phyloP scores from a whole-genome alignment of 2,113 vertebrate genomes.

The Muscicapa adusta region DNA sequence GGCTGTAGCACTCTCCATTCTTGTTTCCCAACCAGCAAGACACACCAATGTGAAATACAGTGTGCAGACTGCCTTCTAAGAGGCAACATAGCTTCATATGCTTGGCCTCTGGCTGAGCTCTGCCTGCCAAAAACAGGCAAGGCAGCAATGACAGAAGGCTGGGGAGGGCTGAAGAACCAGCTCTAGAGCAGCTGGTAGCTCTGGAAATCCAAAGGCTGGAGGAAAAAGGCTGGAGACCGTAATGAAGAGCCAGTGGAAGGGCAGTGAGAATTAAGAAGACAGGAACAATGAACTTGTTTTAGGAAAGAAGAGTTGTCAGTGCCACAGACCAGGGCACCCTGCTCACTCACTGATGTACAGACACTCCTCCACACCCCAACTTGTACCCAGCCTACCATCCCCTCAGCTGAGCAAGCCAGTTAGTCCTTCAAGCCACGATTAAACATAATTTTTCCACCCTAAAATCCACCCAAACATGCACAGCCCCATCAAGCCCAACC shows the following conservation, averaged over 20 bases:
- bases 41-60: accelerated
- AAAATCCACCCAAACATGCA: neutral
- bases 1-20: neutral
- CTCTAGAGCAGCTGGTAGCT: neutral
- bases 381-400: neutral
- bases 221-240: neutral
- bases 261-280: neutral
- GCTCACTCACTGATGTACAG: neutral
- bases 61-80: neutral
- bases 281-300: neutral
- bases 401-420: neutral
- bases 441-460: neutral
- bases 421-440: neutral
- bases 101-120: neutral
- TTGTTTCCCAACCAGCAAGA: neutral
- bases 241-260: neutral
- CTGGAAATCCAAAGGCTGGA: neutral
- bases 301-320: neutral
- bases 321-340: neutral
- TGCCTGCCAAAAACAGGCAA: neutral
- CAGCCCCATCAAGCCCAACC: neutral
- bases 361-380: neutral
- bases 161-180: neutral
- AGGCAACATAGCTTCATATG: neutral
- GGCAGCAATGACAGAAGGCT: neutral